Base-by-base conservation (phyloP, 1,140 invertebrate species). In the Adoxophyes honmai region DNA sequence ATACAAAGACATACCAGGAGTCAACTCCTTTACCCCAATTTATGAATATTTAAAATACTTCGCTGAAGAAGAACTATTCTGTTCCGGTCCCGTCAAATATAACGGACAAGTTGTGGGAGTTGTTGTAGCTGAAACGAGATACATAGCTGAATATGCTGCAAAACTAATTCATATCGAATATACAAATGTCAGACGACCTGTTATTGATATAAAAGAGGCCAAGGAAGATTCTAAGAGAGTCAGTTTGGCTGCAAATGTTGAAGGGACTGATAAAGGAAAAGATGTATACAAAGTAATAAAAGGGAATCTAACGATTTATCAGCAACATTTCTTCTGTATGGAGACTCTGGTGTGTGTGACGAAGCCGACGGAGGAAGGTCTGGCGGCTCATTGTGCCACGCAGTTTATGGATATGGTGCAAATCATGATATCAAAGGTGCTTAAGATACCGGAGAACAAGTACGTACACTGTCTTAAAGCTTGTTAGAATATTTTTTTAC, bases 1-100 rank as follows among this genome's bases (percentile, higher is more conserved):
- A n/a, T 93, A 92, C 1, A 92, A 92, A 66, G 95, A 96, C 78
- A 91, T 97, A 33, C 94, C 94, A 0, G 95, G 95, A 6, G 73
- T 83, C 42, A 96, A 96, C 73, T 74, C 83, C 0, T 93, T 90
- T 48, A 87, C 80, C 8, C 64, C 80, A 1, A 62, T 16, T 48
- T 0, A 21, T 0, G 33, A 65, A 0, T 54, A 56, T 57, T 21
- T 60, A n/a, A 33, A 84, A 8, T 64, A 59, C 54, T n/a, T 59
- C 16, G 53, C 58, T 0, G 78, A 88, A 57, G 89, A 91, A 80
- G 90, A 91, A 73, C 71, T 92, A 10, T 85, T 92, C 64, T 90
- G 88, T 56, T 62, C 70, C 34, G 78, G 76, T 4, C 59, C 64
- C 8, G 90, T 95, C 0, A 71, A 86, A 14, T 93, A 92, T 73